These are phyloP conservation scores for Lysiphlebus fabarum DNA, from an alignment of 1,140 invertebrate genomes.

Conservation along the genomic window DNA sequence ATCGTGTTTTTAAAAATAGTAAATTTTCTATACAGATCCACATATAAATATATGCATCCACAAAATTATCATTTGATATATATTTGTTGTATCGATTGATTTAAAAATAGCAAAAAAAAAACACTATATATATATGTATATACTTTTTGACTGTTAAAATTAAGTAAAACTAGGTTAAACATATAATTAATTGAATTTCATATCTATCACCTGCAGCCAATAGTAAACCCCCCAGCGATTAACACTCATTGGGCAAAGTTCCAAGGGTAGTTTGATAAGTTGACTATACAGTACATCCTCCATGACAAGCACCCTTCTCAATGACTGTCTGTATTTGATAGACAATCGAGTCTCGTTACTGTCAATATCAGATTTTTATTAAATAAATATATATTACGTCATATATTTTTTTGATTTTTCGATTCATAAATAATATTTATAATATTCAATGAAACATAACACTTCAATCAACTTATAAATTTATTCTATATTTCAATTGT, in stretches of 20 bases:
- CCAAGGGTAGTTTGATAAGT: constrained; percentile 9
- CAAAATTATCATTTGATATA: no score
- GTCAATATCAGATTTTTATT: constrained; percentile 14
- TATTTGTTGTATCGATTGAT: no score
- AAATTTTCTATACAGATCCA: no score
- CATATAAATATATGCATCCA: no score
- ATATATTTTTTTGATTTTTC: background rate
- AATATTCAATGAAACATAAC: background rate
- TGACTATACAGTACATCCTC: constrained; percentile 8
- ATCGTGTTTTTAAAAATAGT: no score
- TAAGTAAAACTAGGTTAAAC: no score
- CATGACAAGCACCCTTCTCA: constrained; percentile 5
- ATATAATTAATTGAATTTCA: constrained; percentile 5
- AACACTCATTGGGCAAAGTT: background rate
- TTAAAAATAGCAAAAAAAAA: no score
- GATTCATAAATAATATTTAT: no score
- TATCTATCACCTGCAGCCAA: background rate
- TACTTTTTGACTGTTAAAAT: no score
- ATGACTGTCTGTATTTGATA: constrained; percentile 9
- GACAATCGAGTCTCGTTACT: constrained; percentile 19
- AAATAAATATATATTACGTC: no score
- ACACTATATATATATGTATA: no score
- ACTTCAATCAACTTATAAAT: background rate
- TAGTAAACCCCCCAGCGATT: background rate
- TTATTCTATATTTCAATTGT: no score